Evolutionary conservation across 2,113 vertebrate species (phyloP), one percentile per base, ranked within the genome.

Genomic region (Sander vitreus): DNA sequence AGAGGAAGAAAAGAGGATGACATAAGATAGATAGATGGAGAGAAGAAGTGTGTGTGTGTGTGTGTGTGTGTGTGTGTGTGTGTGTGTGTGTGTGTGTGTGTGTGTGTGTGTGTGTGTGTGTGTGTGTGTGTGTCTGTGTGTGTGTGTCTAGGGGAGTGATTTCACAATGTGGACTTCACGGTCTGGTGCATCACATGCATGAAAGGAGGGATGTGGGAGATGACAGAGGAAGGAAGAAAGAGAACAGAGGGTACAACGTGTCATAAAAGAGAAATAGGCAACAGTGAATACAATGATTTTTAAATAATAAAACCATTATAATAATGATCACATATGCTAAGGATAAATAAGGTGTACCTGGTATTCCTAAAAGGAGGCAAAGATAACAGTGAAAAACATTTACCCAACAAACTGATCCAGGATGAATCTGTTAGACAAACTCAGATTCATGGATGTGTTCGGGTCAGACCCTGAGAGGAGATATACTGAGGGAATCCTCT

Each of bases 131-230:
- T n/a, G n/a, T n/a, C n/a, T 82, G 58, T 64, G 36, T 64, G 53
- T 47, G 74, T 60, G 33, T 73, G 48, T 62, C 47, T 63, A 63
- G 13, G 12, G 0, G 9, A 27, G 43, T 30, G 30, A 6, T 54
- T 67, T 67, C 3, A 80, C 68, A 78, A 43, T 78, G 81, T 85
- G 81, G 63, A 79, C 51, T 75, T 81, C 58, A 82, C 2, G 21
- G 76, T 86, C 88, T 86, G 73, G 78, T 85, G 81, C 60, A n/a
- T 77, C 72, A 57, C 69, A 82, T 72, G 81, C 80, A 77, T 87
- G 88, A 83, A 76, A 64, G 76, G 75, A 73, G 47, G 57, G 50
- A 50, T 73, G 63, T 57, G 54, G 21, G 75, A 72, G 81, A 84
- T 73, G 53, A 80, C 50, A 54, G 57, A 71, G 50, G 47, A 58